A percentile compares a stretch with the other conserved stretches of the same genome.
phyloP scores from a whole-genome alignment of 2,113 vertebrate genomes.

The Catharus fuscescens region DNA sequence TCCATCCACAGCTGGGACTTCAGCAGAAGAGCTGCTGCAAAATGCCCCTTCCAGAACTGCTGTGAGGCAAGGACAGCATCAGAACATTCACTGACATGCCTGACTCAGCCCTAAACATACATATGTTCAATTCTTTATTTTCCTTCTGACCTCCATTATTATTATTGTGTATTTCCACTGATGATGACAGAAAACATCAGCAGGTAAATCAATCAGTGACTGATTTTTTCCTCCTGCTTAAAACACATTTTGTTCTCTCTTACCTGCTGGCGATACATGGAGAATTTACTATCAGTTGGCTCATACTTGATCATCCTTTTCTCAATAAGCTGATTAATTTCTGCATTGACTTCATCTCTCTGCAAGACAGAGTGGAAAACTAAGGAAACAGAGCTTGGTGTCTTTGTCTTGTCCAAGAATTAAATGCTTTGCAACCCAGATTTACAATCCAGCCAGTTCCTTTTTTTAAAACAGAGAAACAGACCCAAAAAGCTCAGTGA shows the following conservation, averaged over 20 bases:
- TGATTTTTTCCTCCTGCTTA: background rate
- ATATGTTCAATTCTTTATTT: background rate
- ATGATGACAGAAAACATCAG: background rate
- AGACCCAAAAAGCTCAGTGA: background rate
- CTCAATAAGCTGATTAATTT: constrained; percentile 92
- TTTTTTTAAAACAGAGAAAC: background rate
- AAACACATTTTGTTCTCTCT: background rate
- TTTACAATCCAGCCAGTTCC: background rate
- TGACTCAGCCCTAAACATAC: background rate
- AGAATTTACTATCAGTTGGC: constrained; percentile 90
- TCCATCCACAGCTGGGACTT: constrained; percentile 25
- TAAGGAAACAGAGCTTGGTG: background rate
- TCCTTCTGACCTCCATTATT: background rate
- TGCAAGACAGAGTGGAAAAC: constrained; percentile 66
- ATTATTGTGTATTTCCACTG: background rate
- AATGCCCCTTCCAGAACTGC: background rate
- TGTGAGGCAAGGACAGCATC: background rate
- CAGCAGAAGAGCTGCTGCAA: background rate
- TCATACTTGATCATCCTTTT: constrained; percentile 92
- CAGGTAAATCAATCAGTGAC: background rate
- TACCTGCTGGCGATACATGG: constrained; percentile 95
- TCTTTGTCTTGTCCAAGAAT: constrained; percentile 15
- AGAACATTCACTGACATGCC: background rate
- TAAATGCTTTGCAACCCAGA: constrained; percentile 6
- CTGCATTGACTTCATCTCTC: constrained; percentile 84